These are phyloP conservation scores for Dorcus hopei DNA, from an alignment of 2,888 invertebrate genomes.

Conservation along the genomic window DNA sequence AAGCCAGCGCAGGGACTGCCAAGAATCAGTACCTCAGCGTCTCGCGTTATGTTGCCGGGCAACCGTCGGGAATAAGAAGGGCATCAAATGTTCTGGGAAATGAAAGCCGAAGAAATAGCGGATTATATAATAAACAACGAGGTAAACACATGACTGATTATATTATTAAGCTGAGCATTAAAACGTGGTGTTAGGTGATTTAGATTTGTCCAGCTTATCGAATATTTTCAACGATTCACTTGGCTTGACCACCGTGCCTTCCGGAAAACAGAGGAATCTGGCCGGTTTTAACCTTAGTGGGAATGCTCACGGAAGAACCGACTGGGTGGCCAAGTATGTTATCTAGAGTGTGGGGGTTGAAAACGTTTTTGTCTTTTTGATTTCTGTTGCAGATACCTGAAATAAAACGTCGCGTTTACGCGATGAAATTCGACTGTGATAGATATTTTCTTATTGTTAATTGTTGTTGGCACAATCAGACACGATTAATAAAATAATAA, in stretches of 20 bases:
- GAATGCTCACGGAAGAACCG: constrained; percentile 33
- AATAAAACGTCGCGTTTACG: not conserved
- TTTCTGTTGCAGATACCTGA: constrained; percentile 10
- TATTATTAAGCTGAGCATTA: not conserved
- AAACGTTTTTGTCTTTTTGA: not conserved
- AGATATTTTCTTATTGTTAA: constrained; percentile 15
- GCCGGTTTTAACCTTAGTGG: constrained; percentile 33
- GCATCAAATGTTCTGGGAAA: constrained; percentile 35
- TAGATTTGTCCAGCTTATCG: constrained; percentile 31
- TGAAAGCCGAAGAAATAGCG: constrained; percentile 31
- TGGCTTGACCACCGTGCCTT: constrained; percentile 29
- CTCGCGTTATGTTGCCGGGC: constrained; percentile 74
- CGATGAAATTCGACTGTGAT: constrained; percentile 12
- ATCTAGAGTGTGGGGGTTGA: not conserved
- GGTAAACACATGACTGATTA: constrained; percentile 10
- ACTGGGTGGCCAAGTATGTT: constrained; percentile 42
- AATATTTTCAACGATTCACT: constrained; percentile 38
- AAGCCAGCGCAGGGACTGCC: constrained; percentile 50
- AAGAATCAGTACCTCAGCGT: constrained; percentile 76
- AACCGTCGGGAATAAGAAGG: constrained; percentile 38
- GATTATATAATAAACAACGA: constrained; percentile 23
- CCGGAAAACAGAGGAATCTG: constrained; percentile 34
- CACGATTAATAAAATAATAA: constrained; percentile 2
- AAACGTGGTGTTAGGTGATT: constrained; percentile 1
- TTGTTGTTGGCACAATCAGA: constrained; percentile 3